Conservation (phyloP, 1,140 invertebrate genomes). For the Leptonema lineaticorne region DNA sequence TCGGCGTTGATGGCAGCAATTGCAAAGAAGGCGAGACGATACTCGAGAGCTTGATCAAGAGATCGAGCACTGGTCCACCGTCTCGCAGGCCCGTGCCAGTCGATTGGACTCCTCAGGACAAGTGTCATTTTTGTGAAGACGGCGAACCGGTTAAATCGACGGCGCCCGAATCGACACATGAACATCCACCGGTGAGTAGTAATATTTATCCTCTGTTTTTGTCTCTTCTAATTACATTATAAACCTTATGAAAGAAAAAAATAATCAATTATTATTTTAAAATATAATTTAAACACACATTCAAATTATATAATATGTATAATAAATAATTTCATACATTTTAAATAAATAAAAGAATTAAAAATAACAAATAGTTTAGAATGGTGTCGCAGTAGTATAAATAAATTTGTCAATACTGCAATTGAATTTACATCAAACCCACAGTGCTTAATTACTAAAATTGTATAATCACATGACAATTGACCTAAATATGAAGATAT, state of each 20-base stretch:
- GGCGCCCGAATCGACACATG: conserved; percentile 18
- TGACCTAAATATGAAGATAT: conserved; percentile 22
- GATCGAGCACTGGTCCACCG: conserved; percentile 44
- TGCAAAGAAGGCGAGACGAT: conserved; percentile 50
- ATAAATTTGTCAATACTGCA: not conserved
- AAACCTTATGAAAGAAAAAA: too few relatives aligned
- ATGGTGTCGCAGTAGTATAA: too few relatives aligned
- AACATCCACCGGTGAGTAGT: conserved; percentile 27
- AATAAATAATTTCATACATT: not conserved
- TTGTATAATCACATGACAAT: conserved; percentile 11
- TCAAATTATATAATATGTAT: not conserved
- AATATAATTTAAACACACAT: not conserved
- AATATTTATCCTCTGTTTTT: too few relatives aligned
- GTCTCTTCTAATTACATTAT: too few relatives aligned
- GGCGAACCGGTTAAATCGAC: conserved; percentile 61
- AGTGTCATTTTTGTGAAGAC: conserved; percentile 86
- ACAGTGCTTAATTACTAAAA: not conserved
- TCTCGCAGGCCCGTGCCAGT: conserved; percentile 55
- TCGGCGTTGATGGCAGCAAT: conserved; percentile 40
- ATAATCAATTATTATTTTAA: not conserved
- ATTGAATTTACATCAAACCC: not conserved
- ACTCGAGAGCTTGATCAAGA: conserved; percentile 52
- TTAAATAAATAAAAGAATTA: too few relatives aligned
- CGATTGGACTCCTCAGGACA: conserved; percentile 83
- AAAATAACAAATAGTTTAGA: too few relatives aligned